Evolutionary conservation across 1,140 invertebrate species (phyloP).

Genomic region (Drosophila pallidifrons): DNA sequence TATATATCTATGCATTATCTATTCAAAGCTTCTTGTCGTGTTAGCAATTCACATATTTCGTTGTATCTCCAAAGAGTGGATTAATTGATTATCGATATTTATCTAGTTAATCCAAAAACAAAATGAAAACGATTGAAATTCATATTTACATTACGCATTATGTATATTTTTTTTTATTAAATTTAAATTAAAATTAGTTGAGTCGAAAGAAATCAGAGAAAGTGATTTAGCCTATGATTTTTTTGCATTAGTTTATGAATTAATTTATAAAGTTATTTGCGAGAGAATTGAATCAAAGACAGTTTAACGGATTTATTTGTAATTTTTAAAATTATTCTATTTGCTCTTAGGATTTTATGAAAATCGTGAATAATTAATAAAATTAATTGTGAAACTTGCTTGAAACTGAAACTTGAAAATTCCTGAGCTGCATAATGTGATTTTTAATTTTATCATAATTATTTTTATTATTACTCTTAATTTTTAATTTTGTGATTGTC

Average conservation of each 20-base stretch:
- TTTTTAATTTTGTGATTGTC: slow-evolving; percentile 45
- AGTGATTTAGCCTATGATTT: slow-evolving; percentile 43
- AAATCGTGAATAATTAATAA: slow-evolving; percentile 39
- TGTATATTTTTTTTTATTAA: slow-evolving; percentile 17
- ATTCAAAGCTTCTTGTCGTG: slow-evolving; percentile 34
- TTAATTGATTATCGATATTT: background rate
- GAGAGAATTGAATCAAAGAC: slow-evolving; percentile 19
- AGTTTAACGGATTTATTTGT: slow-evolving; percentile 4
- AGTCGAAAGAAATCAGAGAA: slow-evolving; percentile 14
- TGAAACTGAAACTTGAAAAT: slow-evolving; percentile 37
- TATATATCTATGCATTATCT: slow-evolving; percentile 42
- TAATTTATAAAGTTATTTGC: slow-evolving; percentile 21
- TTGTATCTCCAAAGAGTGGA: slow-evolving; percentile 2
- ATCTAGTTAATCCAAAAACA: slow-evolving; percentile 12
- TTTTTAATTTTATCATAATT: slow-evolving; percentile 41
- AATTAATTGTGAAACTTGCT: slow-evolving; percentile 41
- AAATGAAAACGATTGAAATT: slow-evolving; percentile 8
- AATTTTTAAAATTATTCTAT: slow-evolving; percentile 4
- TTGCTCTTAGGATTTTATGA: slow-evolving; percentile 6
- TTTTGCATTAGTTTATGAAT: slow-evolving; percentile 18
- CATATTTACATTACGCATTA: slow-evolving; percentile 19
- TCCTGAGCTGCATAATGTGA: slow-evolving; percentile 50
- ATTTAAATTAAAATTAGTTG: slow-evolving; percentile 16
- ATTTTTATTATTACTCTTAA: slow-evolving; percentile 7
- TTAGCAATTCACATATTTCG: slow-evolving; percentile 13